Conservation (phyloP, 2,797 vertebrate species). For the Helostoma temminkii region DNA sequence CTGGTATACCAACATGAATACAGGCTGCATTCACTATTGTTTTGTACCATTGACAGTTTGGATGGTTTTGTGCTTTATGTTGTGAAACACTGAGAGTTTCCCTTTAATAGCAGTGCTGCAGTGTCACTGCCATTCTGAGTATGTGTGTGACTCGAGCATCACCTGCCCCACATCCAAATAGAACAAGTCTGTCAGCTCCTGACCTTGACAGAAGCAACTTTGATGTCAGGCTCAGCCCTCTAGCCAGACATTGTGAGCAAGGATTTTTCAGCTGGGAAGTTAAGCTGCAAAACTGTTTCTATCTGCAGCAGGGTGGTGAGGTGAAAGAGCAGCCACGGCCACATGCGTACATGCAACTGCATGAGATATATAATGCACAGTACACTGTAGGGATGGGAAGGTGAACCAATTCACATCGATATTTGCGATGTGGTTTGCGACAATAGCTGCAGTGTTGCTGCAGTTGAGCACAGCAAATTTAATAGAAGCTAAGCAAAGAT, state of each 20-base stretch:
- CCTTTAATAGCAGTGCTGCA: conserved; percentile 42
- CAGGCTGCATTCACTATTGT: conserved; percentile 21
- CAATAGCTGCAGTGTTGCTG: too few relatives aligned
- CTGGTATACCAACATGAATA: conserved; percentile 7
- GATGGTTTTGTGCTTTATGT: conserved; percentile 19
- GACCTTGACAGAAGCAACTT: conserved; percentile 66
- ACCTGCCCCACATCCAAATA: conserved; percentile 36
- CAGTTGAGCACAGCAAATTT: too few relatives aligned
- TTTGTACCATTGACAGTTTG: conserved; percentile 10
- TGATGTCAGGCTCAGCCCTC: conserved; percentile 55
- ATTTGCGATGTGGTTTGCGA: too few relatives aligned
- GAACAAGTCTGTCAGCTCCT: conserved; percentile 40
- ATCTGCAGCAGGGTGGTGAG: neutral
- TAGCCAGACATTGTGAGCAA: conserved; percentile 42
- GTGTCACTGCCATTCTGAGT: conserved; percentile 38
- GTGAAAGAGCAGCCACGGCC: conserved; percentile 21
- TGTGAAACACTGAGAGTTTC: neutral
- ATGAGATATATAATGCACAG: neutral
- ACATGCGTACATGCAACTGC: conserved; percentile 1
- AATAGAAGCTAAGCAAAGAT: too few relatives aligned
- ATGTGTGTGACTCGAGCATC: conserved; percentile 3
- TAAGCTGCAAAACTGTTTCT: conserved; percentile 33
- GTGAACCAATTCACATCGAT: too few relatives aligned
- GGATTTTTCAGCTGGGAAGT: conserved; percentile 58
- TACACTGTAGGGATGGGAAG: too few relatives aligned